Evolutionary conservation across 1,140 invertebrate species (phyloP).

Genomic region (Drosophila funebris): DNA sequence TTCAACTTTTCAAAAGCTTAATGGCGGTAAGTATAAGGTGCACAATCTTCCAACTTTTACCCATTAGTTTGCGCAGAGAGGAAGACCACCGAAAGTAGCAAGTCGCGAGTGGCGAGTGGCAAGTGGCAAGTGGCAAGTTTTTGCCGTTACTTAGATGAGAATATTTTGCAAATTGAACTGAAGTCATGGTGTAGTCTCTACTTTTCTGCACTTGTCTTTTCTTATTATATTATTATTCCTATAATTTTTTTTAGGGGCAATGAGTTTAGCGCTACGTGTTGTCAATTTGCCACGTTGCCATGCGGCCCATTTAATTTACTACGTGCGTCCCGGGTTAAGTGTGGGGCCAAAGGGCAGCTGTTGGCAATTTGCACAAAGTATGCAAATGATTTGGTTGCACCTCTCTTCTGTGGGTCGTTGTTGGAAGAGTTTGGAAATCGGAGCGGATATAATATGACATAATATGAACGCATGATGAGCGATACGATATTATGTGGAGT

Average conservation of each 20-base stretch:
- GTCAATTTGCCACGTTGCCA: slow-evolving; percentile 63
- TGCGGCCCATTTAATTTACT: slow-evolving; percentile 69
- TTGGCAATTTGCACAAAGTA: slow-evolving; percentile 46
- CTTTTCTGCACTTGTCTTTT: slow-evolving; percentile 20
- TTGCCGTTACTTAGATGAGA: slow-evolving; percentile 42
- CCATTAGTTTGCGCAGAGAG: slow-evolving; percentile 47
- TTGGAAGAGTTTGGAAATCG: slow-evolving; percentile 19
- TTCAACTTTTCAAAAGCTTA: slow-evolving; percentile 72
- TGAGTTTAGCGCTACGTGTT: slow-evolving; percentile 56
- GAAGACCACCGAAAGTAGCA: slow-evolving; percentile 44
- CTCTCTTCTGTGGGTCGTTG: slow-evolving; percentile 8
- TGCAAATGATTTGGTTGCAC: slow-evolving; percentile 54
- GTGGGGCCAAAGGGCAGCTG: slow-evolving; percentile 40
- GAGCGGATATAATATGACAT: slow-evolving; percentile 57
- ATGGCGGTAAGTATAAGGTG: slow-evolving; percentile 41
- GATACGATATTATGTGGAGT: slow-evolving; percentile 84
- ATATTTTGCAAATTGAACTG: slow-evolving; percentile 75
- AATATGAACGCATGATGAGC: slow-evolving; percentile 81
- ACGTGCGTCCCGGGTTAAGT: slow-evolving; percentile 50
- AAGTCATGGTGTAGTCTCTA: slow-evolving; percentile 22
- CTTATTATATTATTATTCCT: not conserved
- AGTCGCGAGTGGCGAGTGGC: slow-evolving; percentile 47
- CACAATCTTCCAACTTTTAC: slow-evolving; percentile 68
- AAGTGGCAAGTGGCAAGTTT: slow-evolving; percentile 62
- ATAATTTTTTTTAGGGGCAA: slow-evolving; percentile 9